These are phyloP conservation scores for Rhyzopertha dominica DNA, from an alignment of 1,140 invertebrate genomes.

Conservation along the genomic window DNA sequence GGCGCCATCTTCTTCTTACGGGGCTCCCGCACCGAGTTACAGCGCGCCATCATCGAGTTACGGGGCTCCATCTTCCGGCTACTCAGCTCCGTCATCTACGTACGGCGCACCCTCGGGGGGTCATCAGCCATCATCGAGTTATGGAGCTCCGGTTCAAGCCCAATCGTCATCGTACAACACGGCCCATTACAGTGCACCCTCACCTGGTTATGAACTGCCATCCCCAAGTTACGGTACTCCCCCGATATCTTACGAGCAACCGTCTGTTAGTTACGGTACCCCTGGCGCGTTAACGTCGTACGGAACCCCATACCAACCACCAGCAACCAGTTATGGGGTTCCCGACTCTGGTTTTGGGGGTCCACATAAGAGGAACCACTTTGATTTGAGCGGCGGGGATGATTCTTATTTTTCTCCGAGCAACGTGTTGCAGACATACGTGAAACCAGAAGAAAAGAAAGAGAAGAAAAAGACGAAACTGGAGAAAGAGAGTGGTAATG, in stretches of 20 bases:
- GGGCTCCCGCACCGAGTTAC: slow-evolving; percentile 12
- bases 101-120: slow-evolving; percentile 16
- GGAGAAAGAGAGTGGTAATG: too few species aligned
- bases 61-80: too few species aligned
- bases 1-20: slow-evolving; percentile 12
- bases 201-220: slow-evolving; percentile 1
- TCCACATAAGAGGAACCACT: too few species aligned
- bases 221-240: slow-evolving; percentile 14
- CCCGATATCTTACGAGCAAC: slow-evolving; percentile 4
- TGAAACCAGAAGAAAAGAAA: too few species aligned
- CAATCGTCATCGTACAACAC: too few species aligned
- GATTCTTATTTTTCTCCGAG: too few species aligned
- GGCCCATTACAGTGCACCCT: slow-evolving; percentile 1
- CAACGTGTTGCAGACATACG: too few species aligned
- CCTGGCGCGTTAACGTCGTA: slow-evolving; percentile 21
- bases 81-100: slow-evolving; percentile 12
- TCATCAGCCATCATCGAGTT: slow-evolving; percentile 8
- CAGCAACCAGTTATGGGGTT: too few species aligned
- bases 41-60: slow-evolving; percentile 18
- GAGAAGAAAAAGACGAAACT: too few species aligned
- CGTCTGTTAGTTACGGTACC: slow-evolving; percentile 20
- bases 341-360: too few species aligned
- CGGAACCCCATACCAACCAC: too few species aligned
- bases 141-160: slow-evolving; percentile 8
- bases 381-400: too few species aligned